These are phyloP conservation scores for Limenitis camilla DNA, from an alignment of 2,888 invertebrate species.

Conservation along the genomic window DNA sequence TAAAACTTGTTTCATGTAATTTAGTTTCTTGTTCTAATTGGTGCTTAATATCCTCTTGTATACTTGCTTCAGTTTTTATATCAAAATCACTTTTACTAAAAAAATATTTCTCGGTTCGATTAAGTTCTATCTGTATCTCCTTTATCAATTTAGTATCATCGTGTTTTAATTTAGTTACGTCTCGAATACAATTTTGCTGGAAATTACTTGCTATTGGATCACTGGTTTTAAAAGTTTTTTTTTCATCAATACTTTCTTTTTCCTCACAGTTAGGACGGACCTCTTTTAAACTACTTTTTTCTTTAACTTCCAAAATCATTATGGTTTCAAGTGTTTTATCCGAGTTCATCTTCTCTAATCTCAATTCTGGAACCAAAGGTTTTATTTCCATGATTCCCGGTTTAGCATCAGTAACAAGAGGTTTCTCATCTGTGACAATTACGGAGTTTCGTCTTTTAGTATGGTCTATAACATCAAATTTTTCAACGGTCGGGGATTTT, in stretches of 20 bases:
- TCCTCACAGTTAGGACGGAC: constrained; percentile 12
- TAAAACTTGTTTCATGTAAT: constrained; percentile 25
- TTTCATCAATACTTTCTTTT: constrained; percentile 19
- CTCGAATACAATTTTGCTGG: constrained; percentile 20
- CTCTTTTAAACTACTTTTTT: constrained; percentile 17
- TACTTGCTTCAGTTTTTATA: constrained; percentile 37
- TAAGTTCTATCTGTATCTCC: constrained; percentile 15
- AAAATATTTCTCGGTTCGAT: constrained; percentile 20
- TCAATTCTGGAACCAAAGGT: too few relatives aligned
- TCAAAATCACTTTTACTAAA: constrained; percentile 31
- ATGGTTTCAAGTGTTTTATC: constrained; percentile 19
- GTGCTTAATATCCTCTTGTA: constrained; percentile 36
- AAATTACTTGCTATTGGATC: constrained; percentile 15
- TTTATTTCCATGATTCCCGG: not conserved
- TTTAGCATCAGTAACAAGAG: constrained; percentile 26
- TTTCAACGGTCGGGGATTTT: constrained; percentile 33
- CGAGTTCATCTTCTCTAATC: constrained; percentile 11
- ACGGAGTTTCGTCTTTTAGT: constrained; percentile 29
- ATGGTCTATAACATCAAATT: constrained; percentile 31
- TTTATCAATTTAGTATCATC: constrained; percentile 19
- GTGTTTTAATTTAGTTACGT: constrained; percentile 12
- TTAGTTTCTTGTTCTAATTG: constrained; percentile 36
- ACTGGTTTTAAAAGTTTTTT: constrained; percentile 13
- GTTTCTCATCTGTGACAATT: constrained; percentile 26
- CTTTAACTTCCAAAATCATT: constrained; percentile 12